Evolutionary conservation across 2,113 vertebrate genomes (phyloP).

Genomic region (Lepidothrix coronata): DNA sequence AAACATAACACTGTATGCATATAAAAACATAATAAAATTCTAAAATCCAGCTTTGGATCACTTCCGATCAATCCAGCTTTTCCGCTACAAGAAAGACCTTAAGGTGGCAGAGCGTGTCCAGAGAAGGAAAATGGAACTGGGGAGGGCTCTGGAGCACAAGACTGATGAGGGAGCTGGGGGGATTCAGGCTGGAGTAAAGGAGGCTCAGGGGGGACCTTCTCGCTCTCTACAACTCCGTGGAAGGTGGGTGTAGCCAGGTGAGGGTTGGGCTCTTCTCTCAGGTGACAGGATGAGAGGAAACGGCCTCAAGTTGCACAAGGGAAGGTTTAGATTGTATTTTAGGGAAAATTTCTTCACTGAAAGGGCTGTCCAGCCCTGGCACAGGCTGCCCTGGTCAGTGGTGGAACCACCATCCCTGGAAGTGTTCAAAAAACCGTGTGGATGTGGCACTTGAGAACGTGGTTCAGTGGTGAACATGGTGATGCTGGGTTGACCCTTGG

Average conservation of each 20-base stretch:
- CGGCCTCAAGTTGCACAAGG: background rate
- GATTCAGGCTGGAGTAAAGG: background rate
- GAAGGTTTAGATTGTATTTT: background rate
- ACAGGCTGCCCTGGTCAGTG: background rate
- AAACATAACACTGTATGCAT: background rate
- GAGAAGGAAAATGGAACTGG: background rate
- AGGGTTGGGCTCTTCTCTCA: background rate
- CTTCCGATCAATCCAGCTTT: background rate
- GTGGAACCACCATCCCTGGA: background rate
- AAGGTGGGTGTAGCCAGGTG: background rate
- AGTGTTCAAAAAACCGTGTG: background rate
- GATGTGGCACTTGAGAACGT: background rate
- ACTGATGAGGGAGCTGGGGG: background rate
- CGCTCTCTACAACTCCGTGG: background rate
- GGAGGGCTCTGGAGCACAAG: background rate
- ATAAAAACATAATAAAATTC: background rate
- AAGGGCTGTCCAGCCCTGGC: background rate
- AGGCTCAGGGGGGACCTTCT: background rate
- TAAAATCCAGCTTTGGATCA: background rate
- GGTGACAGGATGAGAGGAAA: background rate
- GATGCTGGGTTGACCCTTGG: background rate
- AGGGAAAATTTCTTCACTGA: background rate
- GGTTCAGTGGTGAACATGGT: background rate
- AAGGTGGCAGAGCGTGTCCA: background rate
- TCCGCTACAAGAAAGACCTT: background rate